phyloP scores from a whole-genome alignment of 2,797 vertebrate genomes.

The Gymnocypris eckloni region DNA sequence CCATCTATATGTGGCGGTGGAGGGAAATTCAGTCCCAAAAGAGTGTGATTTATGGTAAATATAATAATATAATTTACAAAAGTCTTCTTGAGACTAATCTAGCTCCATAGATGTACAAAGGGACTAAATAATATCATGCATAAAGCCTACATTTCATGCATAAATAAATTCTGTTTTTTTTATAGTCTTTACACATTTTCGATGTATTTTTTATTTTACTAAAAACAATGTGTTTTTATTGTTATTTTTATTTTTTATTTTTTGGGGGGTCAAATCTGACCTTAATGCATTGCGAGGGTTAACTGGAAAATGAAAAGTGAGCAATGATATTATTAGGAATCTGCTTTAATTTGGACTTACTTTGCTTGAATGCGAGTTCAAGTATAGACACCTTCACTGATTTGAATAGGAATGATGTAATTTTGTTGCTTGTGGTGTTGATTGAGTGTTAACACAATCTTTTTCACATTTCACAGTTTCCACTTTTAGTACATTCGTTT shows the following conservation, averaged over 20 bases:
- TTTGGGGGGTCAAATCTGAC: not conserved
- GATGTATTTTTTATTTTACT: not conserved
- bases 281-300: not conserved
- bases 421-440: not conserved
- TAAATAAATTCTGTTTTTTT: not conserved
- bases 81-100: not conserved
- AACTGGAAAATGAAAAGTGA: not conserved
- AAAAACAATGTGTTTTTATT: not conserved
- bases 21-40: not conserved
- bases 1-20: too few species aligned
- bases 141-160: not conserved
- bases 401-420: not conserved
- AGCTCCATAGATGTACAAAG: not conserved
- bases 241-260: not conserved
- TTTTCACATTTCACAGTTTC: not conserved
- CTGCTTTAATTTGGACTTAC: not conserved
- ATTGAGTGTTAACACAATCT: not conserved
- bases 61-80: not conserved
- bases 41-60: not conserved
- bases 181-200: not conserved
- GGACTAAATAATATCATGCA: not conserved
- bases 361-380: not conserved
- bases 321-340: not conserved
- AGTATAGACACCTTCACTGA: not conserved
- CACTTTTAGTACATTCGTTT: not conserved